These are phyloP conservation scores for Ormyrus labotus DNA, from an alignment of 2,888 invertebrate species.

Conservation along the genomic window DNA sequence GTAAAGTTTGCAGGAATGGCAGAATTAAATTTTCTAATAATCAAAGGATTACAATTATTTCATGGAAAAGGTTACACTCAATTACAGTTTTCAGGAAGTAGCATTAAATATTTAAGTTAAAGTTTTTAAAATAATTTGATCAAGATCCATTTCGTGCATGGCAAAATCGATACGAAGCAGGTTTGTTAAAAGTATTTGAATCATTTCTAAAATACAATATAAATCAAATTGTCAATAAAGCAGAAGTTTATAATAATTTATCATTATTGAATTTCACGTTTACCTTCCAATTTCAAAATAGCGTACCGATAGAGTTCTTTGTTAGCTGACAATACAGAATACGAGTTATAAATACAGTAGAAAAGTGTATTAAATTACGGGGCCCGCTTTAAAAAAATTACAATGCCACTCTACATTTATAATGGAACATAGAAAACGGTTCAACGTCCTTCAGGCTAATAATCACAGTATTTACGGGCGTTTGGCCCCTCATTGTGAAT, in stretches of 20 bases:
- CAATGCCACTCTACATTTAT: conserved; percentile 5
- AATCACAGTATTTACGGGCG: conserved; percentile 7
- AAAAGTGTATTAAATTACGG: conserved; percentile 46
- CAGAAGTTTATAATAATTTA: conserved; percentile 28
- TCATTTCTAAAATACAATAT: not conserved
- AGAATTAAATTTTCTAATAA: too few relatives aligned
- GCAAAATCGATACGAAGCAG: too few relatives aligned
- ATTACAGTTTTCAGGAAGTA: too few relatives aligned
- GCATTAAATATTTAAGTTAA: too few relatives aligned
- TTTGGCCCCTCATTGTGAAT: not conserved
- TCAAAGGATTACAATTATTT: too few relatives aligned
- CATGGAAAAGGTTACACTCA: too few relatives aligned
- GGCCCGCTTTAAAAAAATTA: not conserved
- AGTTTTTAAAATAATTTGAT: too few relatives aligned
- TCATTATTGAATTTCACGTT: conserved; percentile 33
- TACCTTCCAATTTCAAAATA: conserved; percentile 34
- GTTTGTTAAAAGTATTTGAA: too few relatives aligned
- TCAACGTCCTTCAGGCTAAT: conserved; percentile 6
- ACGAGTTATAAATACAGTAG: not conserved
- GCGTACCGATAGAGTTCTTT: conserved; percentile 41
- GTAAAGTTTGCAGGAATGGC: too few relatives aligned
- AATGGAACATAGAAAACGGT: conserved; percentile 1
- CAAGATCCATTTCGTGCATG: too few relatives aligned
- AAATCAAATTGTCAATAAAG: conserved; percentile 42
- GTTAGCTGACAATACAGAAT: conserved; percentile 10